These are phyloP conservation scores for Mactromeris polynyma DNA, from an alignment of 2,888 invertebrate species.

Conservation along the genomic window DNA sequence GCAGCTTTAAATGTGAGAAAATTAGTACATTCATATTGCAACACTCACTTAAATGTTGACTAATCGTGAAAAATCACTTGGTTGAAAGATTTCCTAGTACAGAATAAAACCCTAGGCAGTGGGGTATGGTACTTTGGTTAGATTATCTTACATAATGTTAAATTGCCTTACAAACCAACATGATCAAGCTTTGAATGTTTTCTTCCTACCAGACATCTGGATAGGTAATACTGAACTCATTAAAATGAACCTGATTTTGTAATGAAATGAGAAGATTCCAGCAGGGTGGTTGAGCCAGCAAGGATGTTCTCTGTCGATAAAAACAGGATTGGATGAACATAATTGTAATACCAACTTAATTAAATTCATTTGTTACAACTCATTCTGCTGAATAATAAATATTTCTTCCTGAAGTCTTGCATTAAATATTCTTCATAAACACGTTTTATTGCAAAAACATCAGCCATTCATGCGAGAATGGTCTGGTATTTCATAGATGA, in stretches of 20 bases:
- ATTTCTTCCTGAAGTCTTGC: background rate
- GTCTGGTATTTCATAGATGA: too few relatives aligned
- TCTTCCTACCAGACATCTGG: background rate
- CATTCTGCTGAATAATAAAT: background rate
- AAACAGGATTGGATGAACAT: background rate
- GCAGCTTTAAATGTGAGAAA: constrained; percentile 1
- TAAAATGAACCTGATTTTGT: background rate
- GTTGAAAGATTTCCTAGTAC: constrained; percentile 16
- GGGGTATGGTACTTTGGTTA: background rate
- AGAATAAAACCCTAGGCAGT: background rate
- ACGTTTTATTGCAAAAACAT: background rate
- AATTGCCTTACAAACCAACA: background rate
- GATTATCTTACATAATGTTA: background rate
- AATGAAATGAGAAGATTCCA: constrained; percentile 23
- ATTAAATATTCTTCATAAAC: background rate
- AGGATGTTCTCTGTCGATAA: background rate
- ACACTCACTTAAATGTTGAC: constrained; percentile 13
- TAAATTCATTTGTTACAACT: background rate
- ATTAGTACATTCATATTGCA: background rate
- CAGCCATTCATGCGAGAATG: background rate
- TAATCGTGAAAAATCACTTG: constrained; percentile 1
- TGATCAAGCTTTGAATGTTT: background rate
- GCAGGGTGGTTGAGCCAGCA: background rate
- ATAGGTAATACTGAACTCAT: background rate
- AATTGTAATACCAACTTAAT: background rate